Conservation (phyloP, 2,113 vertebrate species). For the Ciconia maguari region DNA sequence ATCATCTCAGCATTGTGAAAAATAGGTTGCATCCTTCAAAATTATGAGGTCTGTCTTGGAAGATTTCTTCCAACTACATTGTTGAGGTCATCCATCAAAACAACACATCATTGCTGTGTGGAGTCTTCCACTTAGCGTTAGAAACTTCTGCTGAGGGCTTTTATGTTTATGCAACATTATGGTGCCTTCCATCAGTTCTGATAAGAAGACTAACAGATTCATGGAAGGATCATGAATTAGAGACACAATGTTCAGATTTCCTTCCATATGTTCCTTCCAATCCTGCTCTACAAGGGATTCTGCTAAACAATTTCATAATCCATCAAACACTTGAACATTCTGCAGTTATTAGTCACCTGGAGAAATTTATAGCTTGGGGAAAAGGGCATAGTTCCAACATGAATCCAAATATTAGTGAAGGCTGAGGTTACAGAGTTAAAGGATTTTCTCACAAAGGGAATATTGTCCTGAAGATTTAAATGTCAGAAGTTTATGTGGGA, state of each 20-base stretch:
- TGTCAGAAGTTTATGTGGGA: background rate
- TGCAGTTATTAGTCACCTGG: background rate
- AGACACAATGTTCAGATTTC: background rate
- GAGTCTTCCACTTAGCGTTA: background rate
- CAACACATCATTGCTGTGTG: background rate
- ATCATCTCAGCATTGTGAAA: background rate
- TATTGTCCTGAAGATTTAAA: conserved; percentile 9
- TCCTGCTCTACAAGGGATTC: background rate
- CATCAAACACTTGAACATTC: background rate
- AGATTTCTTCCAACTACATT: background rate
- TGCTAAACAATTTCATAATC: background rate
- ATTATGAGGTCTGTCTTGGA: background rate
- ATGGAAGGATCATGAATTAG: background rate
- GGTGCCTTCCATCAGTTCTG: background rate
- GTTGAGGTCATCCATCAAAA: background rate
- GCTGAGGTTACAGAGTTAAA: background rate
- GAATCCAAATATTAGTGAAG: conserved; percentile 36
- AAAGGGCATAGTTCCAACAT: background rate
- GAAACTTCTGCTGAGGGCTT: background rate
- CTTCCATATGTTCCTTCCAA: background rate
- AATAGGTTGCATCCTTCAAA: background rate
- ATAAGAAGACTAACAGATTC: background rate
- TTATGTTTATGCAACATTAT: background rate
- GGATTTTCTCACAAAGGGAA: background rate
- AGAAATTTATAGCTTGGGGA: background rate